Evolutionary conservation across 1,140 invertebrate species (phyloP).

Genomic region (Heliconius eleuchia): DNA sequence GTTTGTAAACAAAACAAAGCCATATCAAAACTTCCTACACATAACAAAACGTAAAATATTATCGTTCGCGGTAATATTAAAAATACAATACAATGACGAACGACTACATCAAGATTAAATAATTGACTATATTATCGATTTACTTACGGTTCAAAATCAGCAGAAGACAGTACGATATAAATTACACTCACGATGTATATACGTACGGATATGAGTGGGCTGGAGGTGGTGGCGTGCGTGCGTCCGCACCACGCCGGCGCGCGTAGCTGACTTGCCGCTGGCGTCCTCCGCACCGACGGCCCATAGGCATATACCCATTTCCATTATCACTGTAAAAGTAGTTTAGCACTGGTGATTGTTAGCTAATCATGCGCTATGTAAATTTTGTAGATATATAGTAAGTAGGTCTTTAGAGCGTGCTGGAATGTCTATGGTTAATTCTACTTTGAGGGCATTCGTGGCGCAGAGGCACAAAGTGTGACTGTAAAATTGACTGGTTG

Average conservation of each 20-base stretch:
- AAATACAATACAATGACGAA: background rate
- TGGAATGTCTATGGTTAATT: too few species aligned
- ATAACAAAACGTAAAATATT: background rate
- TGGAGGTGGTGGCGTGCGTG: conserved; percentile 41
- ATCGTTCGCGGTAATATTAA: background rate
- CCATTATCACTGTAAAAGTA: background rate
- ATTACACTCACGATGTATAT: background rate
- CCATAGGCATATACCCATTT: background rate
- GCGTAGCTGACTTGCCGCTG: conserved; percentile 41
- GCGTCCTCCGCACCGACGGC: background rate
- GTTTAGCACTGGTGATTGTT: background rate
- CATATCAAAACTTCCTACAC: background rate
- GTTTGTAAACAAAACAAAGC: background rate
- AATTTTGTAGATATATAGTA: too few species aligned
- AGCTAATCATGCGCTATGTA: too few species aligned
- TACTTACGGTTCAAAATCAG: conserved; percentile 17
- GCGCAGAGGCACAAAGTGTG: too few species aligned
- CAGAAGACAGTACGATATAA: background rate
- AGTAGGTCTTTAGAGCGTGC: too few species aligned
- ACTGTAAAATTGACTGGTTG: too few species aligned
- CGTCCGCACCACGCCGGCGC: conserved; percentile 40
- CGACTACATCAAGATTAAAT: background rate
- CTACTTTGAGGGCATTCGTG: too few species aligned
- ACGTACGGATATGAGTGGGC: background rate
- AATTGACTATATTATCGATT: background rate